phyloP scores from a whole-genome alignment of 2,888 invertebrate species.

The Drosophila kambysellisi region DNA sequence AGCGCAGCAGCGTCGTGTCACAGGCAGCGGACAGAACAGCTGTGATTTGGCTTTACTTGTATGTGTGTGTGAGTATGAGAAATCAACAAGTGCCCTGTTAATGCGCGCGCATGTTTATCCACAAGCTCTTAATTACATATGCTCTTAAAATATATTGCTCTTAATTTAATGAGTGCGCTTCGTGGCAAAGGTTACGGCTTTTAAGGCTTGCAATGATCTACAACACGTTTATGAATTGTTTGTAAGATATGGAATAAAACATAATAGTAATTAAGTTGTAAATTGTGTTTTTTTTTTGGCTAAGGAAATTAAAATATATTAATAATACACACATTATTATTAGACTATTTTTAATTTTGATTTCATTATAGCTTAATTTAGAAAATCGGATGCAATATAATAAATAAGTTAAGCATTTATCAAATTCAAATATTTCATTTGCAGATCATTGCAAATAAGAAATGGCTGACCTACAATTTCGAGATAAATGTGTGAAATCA shows the following conservation, averaged over 20 bases:
- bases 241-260: neutral
- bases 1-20: slow-evolving; percentile 31
- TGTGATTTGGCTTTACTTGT: slow-evolving; percentile 37
- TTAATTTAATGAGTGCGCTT: slow-evolving; percentile 23
- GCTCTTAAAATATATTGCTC: slow-evolving; percentile 43
- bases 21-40: slow-evolving; percentile 54
- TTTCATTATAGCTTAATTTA: neutral
- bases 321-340: neutral
- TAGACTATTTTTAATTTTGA: neutral
- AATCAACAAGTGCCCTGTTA: slow-evolving; percentile 72
- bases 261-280: neutral
- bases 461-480: neutral
- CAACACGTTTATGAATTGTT: neutral
- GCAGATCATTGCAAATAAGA: slow-evolving; percentile 11
- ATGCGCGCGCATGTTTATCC: slow-evolving; percentile 64
- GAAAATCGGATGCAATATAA: neutral
- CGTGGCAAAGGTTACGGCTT: slow-evolving; percentile 2
- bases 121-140: slow-evolving; percentile 12
- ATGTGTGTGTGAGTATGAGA: slow-evolving; percentile 34
- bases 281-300: neutral
- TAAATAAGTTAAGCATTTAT: neutral
- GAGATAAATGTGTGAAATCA: neutral
- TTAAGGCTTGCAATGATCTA: neutral
- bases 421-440: neutral
- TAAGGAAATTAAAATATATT: neutral